Percentiles rank a stretch among this genome's conserved stretches.
Conservation (phyloP, 2,888 invertebrate genomes). For the Drosophila monieri region DNA sequence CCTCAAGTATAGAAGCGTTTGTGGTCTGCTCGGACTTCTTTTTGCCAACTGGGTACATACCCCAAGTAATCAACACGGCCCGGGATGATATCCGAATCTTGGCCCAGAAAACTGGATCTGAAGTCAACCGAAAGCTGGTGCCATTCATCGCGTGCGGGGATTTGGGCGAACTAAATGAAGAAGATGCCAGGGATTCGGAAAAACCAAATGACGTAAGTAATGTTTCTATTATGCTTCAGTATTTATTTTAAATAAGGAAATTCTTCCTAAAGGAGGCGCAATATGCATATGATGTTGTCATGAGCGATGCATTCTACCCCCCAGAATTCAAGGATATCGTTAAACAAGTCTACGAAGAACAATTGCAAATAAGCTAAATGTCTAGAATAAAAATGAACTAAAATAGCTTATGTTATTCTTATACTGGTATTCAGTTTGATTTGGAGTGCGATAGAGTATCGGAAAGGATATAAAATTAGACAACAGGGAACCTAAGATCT, state of each 20-base stretch:
- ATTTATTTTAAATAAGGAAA: neutral
- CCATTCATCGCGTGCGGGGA: slow-evolving; percentile 98
- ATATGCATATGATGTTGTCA: slow-evolving; percentile 45
- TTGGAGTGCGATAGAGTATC: neutral
- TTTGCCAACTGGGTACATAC: slow-evolving; percentile 93
- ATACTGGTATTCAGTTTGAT: neutral
- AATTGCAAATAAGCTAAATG: slow-evolving; percentile 8
- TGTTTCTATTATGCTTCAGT: too few relatives aligned
- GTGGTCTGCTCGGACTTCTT: slow-evolving; percentile 95
- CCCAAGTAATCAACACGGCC: slow-evolving; percentile 90
- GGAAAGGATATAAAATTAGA: neutral
- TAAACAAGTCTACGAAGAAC: slow-evolving; percentile 25
- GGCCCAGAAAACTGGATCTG: slow-evolving; percentile 88
- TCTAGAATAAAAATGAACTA: slow-evolving; percentile 2
- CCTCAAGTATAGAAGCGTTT: slow-evolving; percentile 99
- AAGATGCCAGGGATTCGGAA: slow-evolving; percentile 80
- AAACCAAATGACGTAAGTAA: slow-evolving; percentile 4
- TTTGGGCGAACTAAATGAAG: slow-evolving; percentile 86
- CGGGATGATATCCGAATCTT: slow-evolving; percentile 90
- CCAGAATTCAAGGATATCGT: slow-evolving; percentile 32
- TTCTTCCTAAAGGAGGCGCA: slow-evolving; percentile 23
- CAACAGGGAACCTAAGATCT: slow-evolving; percentile 12
- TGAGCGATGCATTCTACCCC: slow-evolving; percentile 41
- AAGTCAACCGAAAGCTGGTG: slow-evolving; percentile 91
- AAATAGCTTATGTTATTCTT: neutral